A percentile compares a stretch with the other conserved stretches of the same genome.
Conservation (phyloP, 2,888 invertebrate species). For the Periphyllus acericola region DNA sequence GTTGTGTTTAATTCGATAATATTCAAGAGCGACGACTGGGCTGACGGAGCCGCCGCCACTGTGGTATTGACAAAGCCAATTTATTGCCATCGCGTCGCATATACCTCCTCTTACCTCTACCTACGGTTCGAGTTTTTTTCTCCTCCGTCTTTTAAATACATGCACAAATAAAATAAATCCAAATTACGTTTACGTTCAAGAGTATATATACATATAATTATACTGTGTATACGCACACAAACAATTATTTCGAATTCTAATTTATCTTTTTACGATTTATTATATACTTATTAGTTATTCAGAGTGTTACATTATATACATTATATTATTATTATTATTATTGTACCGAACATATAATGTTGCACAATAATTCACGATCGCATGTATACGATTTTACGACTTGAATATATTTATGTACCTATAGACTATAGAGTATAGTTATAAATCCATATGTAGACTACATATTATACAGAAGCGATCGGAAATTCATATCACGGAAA, state of each 20-base stretch:
- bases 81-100: constrained; percentile 24
- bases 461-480: too few relatives aligned
- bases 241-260: constrained; percentile 34
- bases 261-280: constrained; percentile 6
- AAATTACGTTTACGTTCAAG: background rate
- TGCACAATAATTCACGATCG: too few relatives aligned
- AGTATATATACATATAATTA: background rate
- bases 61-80: constrained; percentile 42
- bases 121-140: constrained; percentile 25
- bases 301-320: too few relatives aligned
- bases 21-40: constrained; percentile 33
- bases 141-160: background rate
- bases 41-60: background rate
- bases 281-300: background rate
- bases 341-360: too few relatives aligned
- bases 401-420: too few relatives aligned
- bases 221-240: background rate
- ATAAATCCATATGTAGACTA: too few relatives aligned
- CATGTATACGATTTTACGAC: too few relatives aligned
- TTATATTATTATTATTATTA: too few relatives aligned
- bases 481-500: too few relatives aligned
- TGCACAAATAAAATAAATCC: constrained; percentile 2
- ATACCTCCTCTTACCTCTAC: background rate
- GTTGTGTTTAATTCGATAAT: constrained; percentile 53
- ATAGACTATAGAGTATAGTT: too few relatives aligned